These are phyloP conservation scores for Hemithea aestivaria DNA, from an alignment of 2,888 invertebrate species.

Conservation along the genomic window DNA sequence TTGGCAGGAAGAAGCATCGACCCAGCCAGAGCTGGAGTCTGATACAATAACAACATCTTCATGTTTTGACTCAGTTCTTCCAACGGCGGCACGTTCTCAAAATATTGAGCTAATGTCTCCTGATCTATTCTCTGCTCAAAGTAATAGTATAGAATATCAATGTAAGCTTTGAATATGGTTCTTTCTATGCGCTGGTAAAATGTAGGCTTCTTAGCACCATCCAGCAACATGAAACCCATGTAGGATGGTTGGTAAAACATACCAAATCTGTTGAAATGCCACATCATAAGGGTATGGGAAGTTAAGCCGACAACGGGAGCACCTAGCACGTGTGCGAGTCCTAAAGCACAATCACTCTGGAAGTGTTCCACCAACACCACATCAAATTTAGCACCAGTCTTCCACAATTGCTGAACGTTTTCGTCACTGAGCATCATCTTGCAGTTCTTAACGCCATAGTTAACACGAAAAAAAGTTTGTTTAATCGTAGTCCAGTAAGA, in stretches of 20 bases:
- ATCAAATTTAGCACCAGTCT: conserved; percentile 73
- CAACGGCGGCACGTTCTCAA: conserved; percentile 71
- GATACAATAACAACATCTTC: conserved; percentile 76
- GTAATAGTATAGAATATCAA: conserved; percentile 35
- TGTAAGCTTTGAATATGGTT: conserved; percentile 41
- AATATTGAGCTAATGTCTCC: conserved; percentile 48
- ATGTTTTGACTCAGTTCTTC: conserved; percentile 69
- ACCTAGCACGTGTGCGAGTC: conserved; percentile 75
- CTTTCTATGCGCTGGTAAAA: conserved; percentile 72
- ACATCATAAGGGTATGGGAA: conserved; percentile 77
- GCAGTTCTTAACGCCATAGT: conserved; percentile 46
- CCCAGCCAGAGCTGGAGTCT: conserved; percentile 75
- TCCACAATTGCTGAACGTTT: conserved; percentile 54
- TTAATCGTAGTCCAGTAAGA: conserved; percentile 37
- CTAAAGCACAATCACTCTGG: conserved; percentile 80
- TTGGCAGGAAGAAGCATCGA: conserved; percentile 72
- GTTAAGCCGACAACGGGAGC: conserved; percentile 78
- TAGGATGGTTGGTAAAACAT: conserved; percentile 79
- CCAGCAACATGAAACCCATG: conserved; percentile 74
- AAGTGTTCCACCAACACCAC: conserved; percentile 79
- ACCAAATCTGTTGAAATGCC: conserved; percentile 75
- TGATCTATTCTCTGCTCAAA: conserved; percentile 42
- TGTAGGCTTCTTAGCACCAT: conserved; percentile 66
- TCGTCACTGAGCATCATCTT: conserved; percentile 43
- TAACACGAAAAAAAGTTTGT: conserved; percentile 34